A percentile compares a stretch with the other conserved stretches of the same genome.
Conservation (phyloP, 2,113 vertebrate genomes). For the Passer domesticus region DNA sequence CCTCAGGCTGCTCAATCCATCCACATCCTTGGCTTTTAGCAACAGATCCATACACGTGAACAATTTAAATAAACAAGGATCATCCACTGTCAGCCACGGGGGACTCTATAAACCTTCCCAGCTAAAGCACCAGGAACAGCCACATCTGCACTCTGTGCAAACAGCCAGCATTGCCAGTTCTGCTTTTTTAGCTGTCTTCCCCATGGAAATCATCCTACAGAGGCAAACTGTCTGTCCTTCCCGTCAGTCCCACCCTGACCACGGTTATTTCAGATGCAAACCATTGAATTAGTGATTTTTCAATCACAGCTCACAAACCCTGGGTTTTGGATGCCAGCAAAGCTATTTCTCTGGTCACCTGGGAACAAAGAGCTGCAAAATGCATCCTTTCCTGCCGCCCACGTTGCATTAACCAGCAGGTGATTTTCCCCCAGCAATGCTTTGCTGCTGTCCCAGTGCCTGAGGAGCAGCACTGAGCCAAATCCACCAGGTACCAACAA, state of each 20-base stretch:
- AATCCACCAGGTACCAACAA: not conserved
- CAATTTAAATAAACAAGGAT: not conserved
- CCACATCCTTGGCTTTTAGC: not conserved
- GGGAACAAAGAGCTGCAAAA: not conserved
- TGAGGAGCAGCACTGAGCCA: not conserved
- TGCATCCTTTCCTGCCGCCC: not conserved
- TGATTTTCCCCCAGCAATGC: not conserved
- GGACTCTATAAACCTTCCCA: not conserved
- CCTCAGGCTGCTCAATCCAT: not conserved
- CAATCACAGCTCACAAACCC: not conserved
- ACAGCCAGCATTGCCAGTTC: not conserved
- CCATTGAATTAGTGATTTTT: not conserved
- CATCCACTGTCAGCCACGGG: fast-evolving
- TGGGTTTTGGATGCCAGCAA: not conserved
- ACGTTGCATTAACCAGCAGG: not conserved
- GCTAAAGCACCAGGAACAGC: not conserved
- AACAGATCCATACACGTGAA: not conserved
- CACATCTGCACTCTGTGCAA: not conserved
- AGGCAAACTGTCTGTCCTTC: not conserved
- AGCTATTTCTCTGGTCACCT: not conserved
- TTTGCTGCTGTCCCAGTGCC: not conserved
- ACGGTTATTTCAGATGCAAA: not conserved
- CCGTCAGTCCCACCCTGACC: not conserved
- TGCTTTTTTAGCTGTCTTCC: not conserved
- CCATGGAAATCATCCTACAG: not conserved